Evolutionary conservation across 2,113 vertebrate species (phyloP).

Genomic region (Tapirus terrestris): DNA sequence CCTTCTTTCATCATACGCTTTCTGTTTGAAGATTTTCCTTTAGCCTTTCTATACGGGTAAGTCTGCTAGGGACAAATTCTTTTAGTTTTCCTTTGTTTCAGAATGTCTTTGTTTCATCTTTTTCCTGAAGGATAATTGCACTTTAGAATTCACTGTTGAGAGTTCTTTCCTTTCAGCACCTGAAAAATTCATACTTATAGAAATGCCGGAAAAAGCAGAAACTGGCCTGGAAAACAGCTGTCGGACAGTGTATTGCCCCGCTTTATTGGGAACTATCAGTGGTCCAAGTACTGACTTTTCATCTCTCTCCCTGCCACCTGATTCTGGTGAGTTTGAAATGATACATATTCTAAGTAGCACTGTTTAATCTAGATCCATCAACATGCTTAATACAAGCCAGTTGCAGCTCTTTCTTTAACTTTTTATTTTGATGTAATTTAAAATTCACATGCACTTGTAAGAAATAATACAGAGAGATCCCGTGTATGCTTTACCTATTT

Average conservation of each 20-base stretch:
- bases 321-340: conserved; percentile 38
- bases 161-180: conserved; percentile 30
- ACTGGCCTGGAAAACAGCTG: background rate
- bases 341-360: background rate
- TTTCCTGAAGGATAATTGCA: background rate
- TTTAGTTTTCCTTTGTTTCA: conserved; percentile 46
- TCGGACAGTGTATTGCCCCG: background rate
- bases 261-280: background rate
- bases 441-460: background rate
- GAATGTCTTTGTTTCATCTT: background rate
- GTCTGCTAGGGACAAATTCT: background rate
- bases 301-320: background rate
- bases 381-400: conserved; percentile 26
- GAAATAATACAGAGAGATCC: background rate
- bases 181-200: background rate
- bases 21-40: conserved; percentile 24
- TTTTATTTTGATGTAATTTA: background rate
- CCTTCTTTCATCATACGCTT: conserved; percentile 28
- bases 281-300: background rate
- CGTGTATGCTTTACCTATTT: background rate
- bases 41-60: conserved; percentile 15
- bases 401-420: background rate
- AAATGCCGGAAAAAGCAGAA: background rate
- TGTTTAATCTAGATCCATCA: background rate
- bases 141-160: conserved; percentile 37